These are phyloP conservation scores for Lamprotornis superbus DNA, from an alignment of 2,113 vertebrate species.

Conservation along the genomic window DNA sequence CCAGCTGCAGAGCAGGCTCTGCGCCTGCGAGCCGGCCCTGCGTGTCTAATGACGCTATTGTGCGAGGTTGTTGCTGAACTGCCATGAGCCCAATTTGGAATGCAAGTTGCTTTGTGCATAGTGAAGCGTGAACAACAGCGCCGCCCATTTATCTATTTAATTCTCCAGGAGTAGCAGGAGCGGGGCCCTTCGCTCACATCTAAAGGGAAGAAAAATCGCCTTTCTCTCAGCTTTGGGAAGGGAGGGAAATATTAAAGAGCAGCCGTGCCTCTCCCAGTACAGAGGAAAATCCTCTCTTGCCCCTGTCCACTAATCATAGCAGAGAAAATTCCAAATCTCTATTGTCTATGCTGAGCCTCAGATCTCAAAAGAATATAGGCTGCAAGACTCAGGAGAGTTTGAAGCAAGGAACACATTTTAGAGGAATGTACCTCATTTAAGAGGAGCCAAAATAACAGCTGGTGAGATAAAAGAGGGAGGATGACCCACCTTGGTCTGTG, in stretches of 20 bases:
- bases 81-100: constrained; percentile 30
- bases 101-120: constrained; percentile 61
- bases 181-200: background rate
- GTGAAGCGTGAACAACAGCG: constrained; percentile 65
- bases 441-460: background rate
- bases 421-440: background rate
- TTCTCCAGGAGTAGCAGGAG: constrained; percentile 59
- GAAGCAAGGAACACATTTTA: background rate
- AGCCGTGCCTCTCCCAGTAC: background rate
- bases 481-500: accelerated
- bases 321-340: background rate
- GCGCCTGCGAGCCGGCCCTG: constrained; percentile 12
- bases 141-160: constrained; percentile 68
- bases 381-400: background rate
- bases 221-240: constrained; percentile 11
- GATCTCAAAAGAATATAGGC: background rate
- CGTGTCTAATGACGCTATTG: constrained; percentile 61
- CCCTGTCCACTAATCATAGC: background rate
- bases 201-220: constrained; percentile 45
- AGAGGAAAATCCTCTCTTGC: background rate
- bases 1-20: constrained; percentile 45
- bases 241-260: constrained; percentile 29
- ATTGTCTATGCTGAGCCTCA: background rate
- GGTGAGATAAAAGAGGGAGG: background rate
- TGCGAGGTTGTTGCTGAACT: background rate